Evolutionary conservation across 2,888 invertebrate species (phyloP).

Genomic region (Nomada flava): DNA sequence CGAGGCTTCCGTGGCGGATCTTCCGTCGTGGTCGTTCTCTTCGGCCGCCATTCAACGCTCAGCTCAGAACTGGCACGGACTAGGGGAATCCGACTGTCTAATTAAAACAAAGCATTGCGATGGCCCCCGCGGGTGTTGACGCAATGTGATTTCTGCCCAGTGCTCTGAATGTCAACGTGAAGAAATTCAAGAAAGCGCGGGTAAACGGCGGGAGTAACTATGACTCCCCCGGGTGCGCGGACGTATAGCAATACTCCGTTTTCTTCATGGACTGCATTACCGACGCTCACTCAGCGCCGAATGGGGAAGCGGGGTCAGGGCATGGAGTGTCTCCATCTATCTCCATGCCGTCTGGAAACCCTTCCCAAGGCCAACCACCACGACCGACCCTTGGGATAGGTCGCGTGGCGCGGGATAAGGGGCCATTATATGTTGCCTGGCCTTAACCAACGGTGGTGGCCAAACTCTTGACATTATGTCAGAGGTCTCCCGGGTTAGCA

Average conservation of each 20-base stretch:
- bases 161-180: constrained; percentile 88
- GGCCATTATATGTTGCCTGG: too few relatives aligned
- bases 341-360: background rate
- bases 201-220: constrained; percentile 86
- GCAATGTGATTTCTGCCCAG: constrained; percentile 90
- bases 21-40: constrained; percentile 57
- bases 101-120: constrained; percentile 85
- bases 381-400: background rate
- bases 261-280: too few relatives aligned
- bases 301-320: too few relatives aligned
- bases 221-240: too few relatives aligned
- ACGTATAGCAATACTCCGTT: too few relatives aligned
- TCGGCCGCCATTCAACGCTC: constrained; percentile 81
- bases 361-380: background rate
- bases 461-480: constrained; percentile 11
- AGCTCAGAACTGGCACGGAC: constrained; percentile 86
- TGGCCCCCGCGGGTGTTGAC: constrained; percentile 85
- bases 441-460: background rate
- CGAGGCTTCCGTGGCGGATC: too few relatives aligned
- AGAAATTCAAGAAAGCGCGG: constrained; percentile 87
- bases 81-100: constrained; percentile 79
- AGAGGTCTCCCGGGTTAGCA: constrained; percentile 3
- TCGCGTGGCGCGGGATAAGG: background rate
- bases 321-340: too few relatives aligned
- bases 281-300: too few relatives aligned